Conservation (phyloP, 2,797 vertebrate species). For the Clarias fuscus region DNA sequence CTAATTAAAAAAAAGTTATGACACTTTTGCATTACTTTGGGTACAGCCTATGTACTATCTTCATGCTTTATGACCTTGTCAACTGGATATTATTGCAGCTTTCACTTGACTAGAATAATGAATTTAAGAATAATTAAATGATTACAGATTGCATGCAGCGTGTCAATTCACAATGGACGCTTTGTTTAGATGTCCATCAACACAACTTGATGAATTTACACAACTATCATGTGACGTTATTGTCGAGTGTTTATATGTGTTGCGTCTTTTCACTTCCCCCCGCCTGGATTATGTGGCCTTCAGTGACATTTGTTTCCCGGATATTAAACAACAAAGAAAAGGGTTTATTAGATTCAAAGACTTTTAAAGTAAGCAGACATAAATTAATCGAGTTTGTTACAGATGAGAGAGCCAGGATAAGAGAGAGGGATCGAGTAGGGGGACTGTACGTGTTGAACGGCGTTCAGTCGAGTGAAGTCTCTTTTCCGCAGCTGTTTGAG, state of each 20-base stretch:
- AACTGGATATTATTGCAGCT: neutral
- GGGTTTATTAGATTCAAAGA: neutral
- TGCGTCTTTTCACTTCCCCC: neutral
- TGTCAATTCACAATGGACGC: neutral
- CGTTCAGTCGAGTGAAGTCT: neutral
- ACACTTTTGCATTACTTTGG: too few relatives aligned
- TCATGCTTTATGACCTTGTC: neutral
- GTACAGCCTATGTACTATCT: too few relatives aligned
- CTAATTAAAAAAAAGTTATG: too few relatives aligned
- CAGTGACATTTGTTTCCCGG: conserved; percentile 5
- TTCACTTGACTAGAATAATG: neutral
- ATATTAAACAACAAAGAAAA: neutral
- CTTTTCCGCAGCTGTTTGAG: conserved; percentile 19
- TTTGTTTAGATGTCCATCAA: neutral
- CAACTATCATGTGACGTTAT: neutral
- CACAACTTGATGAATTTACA: too few relatives aligned
- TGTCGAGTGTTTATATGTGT: neutral
- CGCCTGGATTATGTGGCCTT: conserved; percentile 1
- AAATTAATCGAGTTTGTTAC: neutral
- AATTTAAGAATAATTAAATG: neutral
- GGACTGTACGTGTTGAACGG: neutral
- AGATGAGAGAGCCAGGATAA: neutral
- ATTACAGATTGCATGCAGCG: neutral
- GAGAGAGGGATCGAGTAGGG: neutral
- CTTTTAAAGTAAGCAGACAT: conserved; percentile 18